These are phyloP conservation scores for Pteropus alecto DNA, from an alignment of 2,113 vertebrate genomes.

Conservation along the genomic window DNA sequence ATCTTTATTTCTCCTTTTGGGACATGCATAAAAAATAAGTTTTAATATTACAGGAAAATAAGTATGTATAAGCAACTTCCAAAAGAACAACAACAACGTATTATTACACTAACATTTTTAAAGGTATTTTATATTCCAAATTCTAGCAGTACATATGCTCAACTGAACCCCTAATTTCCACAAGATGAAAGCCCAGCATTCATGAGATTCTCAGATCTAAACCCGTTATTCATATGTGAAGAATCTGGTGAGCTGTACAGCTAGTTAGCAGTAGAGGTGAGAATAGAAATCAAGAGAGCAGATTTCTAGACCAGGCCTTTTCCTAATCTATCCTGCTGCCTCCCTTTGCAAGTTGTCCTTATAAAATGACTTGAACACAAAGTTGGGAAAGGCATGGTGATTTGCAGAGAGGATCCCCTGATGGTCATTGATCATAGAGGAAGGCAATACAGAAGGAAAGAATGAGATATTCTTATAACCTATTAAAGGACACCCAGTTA, in stretches of 20 bases:
- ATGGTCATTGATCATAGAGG: background rate
- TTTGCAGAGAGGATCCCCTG: background rate
- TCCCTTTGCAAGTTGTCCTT: background rate
- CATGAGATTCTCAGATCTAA: background rate
- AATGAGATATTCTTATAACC: background rate
- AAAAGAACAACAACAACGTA: slow-evolving; percentile 68
- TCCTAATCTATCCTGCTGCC: background rate
- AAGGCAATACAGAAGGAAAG: background rate
- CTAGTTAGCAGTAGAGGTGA: background rate
- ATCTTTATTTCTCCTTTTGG: slow-evolving; percentile 76
- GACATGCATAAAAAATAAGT: slow-evolving; percentile 69
- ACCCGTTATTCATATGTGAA: background rate
- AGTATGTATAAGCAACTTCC: slow-evolving; percentile 62
- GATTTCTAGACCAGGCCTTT: background rate
- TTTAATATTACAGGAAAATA: slow-evolving; percentile 73
- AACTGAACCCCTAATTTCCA: background rate
- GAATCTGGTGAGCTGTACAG: background rate
- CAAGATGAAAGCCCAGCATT: background rate
- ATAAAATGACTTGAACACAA: background rate
- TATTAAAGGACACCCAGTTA: background rate
- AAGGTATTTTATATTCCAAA: slow-evolving; percentile 8
- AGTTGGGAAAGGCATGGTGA: background rate
- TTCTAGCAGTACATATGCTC: background rate
- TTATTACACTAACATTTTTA: slow-evolving; percentile 32
- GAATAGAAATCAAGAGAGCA: background rate